phyloP scores from a whole-genome alignment of 1,140 invertebrate species.

The Augochlora pura region DNA sequence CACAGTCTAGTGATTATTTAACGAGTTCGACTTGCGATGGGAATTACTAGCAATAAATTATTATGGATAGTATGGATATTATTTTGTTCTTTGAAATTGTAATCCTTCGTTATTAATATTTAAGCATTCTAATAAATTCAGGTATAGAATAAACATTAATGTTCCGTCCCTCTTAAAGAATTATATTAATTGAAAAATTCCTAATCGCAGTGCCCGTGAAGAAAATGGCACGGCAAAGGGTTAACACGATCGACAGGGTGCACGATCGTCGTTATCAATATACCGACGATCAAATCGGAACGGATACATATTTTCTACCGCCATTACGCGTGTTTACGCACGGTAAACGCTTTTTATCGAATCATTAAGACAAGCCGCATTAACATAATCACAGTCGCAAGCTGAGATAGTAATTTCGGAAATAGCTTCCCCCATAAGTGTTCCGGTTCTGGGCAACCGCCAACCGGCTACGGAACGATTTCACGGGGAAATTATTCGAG shows the following conservation, averaged over 20 bases:
- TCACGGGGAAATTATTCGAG: slow-evolving; percentile 16
- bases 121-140: too few species aligned
- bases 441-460: slow-evolving; percentile 32
- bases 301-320: slow-evolving; percentile 7
- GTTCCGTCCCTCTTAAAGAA: too few species aligned
- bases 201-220: too few species aligned
- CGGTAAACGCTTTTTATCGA: slow-evolving; percentile 12
- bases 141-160: too few species aligned
- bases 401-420: slow-evolving; percentile 33
- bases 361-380: slow-evolving; percentile 40
- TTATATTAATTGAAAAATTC: too few species aligned
- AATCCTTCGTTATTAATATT: too few species aligned
- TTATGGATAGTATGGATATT: too few species aligned
- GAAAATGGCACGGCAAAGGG: too few species aligned
- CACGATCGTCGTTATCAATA: slow-evolving; percentile 25
- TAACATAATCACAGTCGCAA: slow-evolving; percentile 44
- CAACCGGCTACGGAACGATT: slow-evolving; percentile 13
- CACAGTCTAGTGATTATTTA: too few species aligned
- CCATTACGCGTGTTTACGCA: background rate
- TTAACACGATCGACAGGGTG: background rate
- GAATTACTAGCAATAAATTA: too few species aligned
- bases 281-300: background rate
- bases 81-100: too few species aligned
- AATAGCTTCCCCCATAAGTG: slow-evolving; percentile 21
- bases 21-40: too few species aligned